Base-by-base conservation (phyloP, 92 coral and sea anemone species). In the Parazoanthus swiftii region DNA sequence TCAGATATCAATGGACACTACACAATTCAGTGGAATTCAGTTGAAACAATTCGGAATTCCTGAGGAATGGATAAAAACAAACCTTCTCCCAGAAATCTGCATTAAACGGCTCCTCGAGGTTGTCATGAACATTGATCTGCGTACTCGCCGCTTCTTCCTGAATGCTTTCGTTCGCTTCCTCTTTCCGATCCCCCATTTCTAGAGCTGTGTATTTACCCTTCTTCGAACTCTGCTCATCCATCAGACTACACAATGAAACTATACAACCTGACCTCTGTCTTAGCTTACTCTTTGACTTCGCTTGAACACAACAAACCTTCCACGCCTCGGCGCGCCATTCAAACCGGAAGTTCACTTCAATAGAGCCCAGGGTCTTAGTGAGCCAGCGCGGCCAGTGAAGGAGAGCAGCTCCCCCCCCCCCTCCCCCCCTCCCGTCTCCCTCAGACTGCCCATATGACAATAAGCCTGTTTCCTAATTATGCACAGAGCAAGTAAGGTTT, bases 61-160 rank as follows among this genome's bases (percentile, higher is more conserved):
- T 14, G 59, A 54, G 70, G 2, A 18, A 63, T 21, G n/a, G 73
- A 35, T 46, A 13, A 0, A 33, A 35, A 80, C 85, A 58, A 71
- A 96, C 98, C 98, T 96, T 90, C 86, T 82, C 79, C 98, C 98
- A 96, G 76, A 96, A 96, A 2, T 93, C 91, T 67, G 95, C 98
- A 77, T 96, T 92, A 78, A 94, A 93, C 13, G 98, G 98, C 66
- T 91, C 85, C 72, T 96, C 98, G 68, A 96, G 63, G 36, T n/a
- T 90, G 16, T 93, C 85, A 14, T 56, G 39, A 5, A 80, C 42
- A 9, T 80, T 36, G n/a, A 80, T 87, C 75, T 90, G 81, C 81
- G 54, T 81, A 35, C 85, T 74, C 72, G 81, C 68, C 54, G 86
- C 68, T 33, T 90, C 89, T 51, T 92, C 95, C n/a, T 85, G 74